Base-by-base conservation (phyloP, 1,140 invertebrate species). In the Daktulosphaira vitifoliae region DNA sequence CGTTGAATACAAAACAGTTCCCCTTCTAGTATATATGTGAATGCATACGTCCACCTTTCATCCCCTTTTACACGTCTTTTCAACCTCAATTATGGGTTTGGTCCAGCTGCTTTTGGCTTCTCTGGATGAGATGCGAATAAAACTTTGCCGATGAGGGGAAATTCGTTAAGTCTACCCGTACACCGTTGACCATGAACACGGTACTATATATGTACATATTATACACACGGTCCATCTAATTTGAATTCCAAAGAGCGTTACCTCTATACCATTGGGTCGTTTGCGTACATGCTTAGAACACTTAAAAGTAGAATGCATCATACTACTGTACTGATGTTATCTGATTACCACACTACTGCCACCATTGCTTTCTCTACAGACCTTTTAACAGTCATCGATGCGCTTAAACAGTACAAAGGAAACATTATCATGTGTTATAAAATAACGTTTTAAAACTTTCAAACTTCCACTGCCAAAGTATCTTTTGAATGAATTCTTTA, bases 11-110 rank as follows among this genome's bases (percentile, higher is more conserved):
- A 62, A 62, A 62, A 48, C 42, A 62, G 56, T 20, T 23, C 23
- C 22, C 1, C n/a, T 2, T 6, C 18, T n/a, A 20, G 13, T 22
- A 6, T 38, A 33, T 33, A 33, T 11, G 11, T 33, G 29, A 6
- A 33, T 11, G 11, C 11, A 33, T 6, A 33, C 29, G 29, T 33
- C 5, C 29, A 11, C 29, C 29, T 33, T 5, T 6, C 5, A 11
- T 33, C 23, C 22, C 39, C 53, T 59, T 59, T 49, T 44, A 42
- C 53, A 25, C 38, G 39, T 59, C 53, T 59, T 59, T 59, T 59
- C 53, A n/a, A 59, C 53, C 53, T 59, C 53, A 59, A 59, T 59
- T 59, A 59, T 38, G 16, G 38, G 38, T 6, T n/a, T 23, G 53
- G 53, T 26, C 15, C 53, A n/a, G 53, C 38, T 16, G 39, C 29